Evolutionary conservation across 2,113 vertebrate genomes (phyloP), one percentile per base, ranked within the genome.

Genomic region (Genyomyrus donnyi): DNA sequence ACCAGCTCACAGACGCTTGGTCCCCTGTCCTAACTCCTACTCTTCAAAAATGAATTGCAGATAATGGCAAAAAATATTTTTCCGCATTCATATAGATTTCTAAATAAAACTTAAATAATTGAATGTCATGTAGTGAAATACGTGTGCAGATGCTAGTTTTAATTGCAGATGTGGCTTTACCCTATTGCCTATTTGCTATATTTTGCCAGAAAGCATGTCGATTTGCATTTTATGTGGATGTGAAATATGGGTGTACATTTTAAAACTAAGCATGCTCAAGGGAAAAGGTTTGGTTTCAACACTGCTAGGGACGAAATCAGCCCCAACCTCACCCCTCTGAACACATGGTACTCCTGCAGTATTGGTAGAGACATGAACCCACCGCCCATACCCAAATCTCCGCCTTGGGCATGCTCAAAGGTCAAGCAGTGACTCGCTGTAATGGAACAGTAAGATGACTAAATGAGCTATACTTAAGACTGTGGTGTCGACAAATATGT

Each of bases 221-320:
- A 27, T 31, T 70, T 31, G 9, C 62, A n/a, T 62, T 62, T 58
- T 58, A 58, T n/a, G 62, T 70, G 62, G 19, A 8, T 24, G 77
- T 19, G 31, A 45, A 45, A 83, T 45, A 21, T 83, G 8, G 5
- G 35, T 83, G 42, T 83, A 83, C 17, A 83, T 1, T 83, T 27
- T 45, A 24, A 83, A 83, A 8, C 77, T 8, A 45, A 15, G 19
- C 13, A 35, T n/a, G 27, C 11, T 52, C 95, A 95, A 96, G 95
- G 95, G 95, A 96, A 96, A 96, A 95, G 94, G 62, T 66, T 66
- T 66, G n/a, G n/a, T 31, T 66, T 11, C 8, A 66, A 31, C n/a
- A 31, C n/a, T 11, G 62, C 1, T 27, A 27, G 62, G 62, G 62
- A 27, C 58, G 3, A 66, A 31, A 66, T 66, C n/a, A 3, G 62